These are phyloP conservation scores for Rhamnusium bicolor DNA, from an alignment of 2,888 invertebrate species.

Conservation along the genomic window DNA sequence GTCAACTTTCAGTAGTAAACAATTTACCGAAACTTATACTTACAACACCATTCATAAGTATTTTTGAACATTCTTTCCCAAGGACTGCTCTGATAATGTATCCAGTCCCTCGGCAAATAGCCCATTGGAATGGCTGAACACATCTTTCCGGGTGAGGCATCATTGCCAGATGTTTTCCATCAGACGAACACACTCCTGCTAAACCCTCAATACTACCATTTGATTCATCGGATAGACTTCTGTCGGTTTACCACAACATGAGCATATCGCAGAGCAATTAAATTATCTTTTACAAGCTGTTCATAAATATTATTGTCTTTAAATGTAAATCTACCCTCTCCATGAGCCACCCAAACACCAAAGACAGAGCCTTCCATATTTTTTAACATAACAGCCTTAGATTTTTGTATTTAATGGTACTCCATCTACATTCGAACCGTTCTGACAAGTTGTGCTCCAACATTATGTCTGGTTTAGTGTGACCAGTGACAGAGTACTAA, in stretches of 20 bases:
- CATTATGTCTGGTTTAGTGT: constrained; percentile 75
- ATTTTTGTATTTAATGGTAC: constrained; percentile 74
- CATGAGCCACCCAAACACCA: too few species aligned
- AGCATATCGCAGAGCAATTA: constrained; percentile 90
- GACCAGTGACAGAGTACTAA: constrained; percentile 74
- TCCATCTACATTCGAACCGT: constrained; percentile 84
- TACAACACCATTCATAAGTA: constrained; percentile 81
- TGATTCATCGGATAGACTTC: constrained; percentile 93
- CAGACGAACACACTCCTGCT: constrained; percentile 89
- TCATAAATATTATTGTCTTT: constrained; percentile 72
- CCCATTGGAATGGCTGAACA: too few species aligned
- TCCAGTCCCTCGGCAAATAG: too few species aligned
- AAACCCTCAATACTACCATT: too few species aligned
- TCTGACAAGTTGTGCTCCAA: constrained; percentile 91
- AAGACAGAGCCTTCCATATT: constrained; percentile 87
- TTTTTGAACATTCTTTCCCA: constrained; percentile 94
- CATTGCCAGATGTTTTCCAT: constrained; percentile 96
- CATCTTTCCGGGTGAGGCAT: too few species aligned
- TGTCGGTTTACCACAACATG: constrained; percentile 85
- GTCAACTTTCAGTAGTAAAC: constrained; percentile 55
- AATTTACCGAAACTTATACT: constrained; percentile 53
- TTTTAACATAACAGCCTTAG: constrained; percentile 87
- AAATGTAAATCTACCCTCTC: constrained; percentile 85
- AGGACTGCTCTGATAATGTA: too few species aligned
- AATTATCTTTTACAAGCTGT: constrained; percentile 71